phyloP scores from a whole-genome alignment of 2,888 invertebrate genomes.

The Drosophila tanythrix region DNA sequence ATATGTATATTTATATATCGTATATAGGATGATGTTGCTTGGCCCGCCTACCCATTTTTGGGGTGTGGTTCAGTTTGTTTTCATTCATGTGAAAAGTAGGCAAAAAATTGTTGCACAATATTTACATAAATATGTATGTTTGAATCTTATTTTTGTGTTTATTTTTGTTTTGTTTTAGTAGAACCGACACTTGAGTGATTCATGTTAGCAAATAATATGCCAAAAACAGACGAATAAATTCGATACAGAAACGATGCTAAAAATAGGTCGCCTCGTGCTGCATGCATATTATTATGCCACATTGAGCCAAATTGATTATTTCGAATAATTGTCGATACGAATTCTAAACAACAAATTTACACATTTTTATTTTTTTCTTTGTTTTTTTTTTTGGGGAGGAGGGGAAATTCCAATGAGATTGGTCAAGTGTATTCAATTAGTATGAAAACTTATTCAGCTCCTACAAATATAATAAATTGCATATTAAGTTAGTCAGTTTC shows the following conservation, averaged over 20 bases:
- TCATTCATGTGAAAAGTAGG: slow-evolving; percentile 45
- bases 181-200: slow-evolving; percentile 42
- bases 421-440: background rate
- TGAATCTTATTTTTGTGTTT: background rate
- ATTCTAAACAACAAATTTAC: background rate
- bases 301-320: slow-evolving; percentile 11
- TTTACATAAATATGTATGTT: background rate
- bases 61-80: slow-evolving; percentile 53
- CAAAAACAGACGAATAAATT: slow-evolving; percentile 40
- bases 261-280: slow-evolving; percentile 42
- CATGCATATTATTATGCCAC: slow-evolving; percentile 17
- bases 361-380: background rate
- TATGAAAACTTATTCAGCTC: background rate
- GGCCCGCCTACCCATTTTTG: slow-evolving; percentile 11
- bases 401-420: background rate
- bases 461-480: slow-evolving; percentile 10
- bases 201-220: slow-evolving; percentile 41
- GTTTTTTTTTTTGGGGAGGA: background rate
- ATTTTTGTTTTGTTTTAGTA: slow-evolving; percentile 13
- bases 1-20: background rate
- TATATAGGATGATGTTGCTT: slow-evolving; percentile 13
- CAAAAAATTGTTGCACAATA: slow-evolving; percentile 18
- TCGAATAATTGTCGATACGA: background rate
- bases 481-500: background rate
- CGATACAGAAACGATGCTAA: slow-evolving; percentile 34